Conservation (phyloP, 2,888 invertebrate genomes). For the Lathronympha strigana region DNA sequence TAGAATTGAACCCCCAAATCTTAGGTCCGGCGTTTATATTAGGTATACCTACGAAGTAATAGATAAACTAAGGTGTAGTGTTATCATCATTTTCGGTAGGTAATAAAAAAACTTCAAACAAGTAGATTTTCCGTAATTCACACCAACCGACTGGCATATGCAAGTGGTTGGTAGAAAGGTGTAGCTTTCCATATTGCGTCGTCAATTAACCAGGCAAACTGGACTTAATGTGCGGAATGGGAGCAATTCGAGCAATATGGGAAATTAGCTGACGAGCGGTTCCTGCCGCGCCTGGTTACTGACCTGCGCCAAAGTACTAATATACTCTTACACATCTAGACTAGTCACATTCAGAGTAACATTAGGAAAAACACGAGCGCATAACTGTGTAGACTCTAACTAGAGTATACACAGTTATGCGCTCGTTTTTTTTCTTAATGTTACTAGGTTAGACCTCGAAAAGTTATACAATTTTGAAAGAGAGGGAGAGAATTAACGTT, state of each 20-base stretch:
- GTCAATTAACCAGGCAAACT: slow-evolving; percentile 38
- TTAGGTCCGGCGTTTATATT: too few species aligned
- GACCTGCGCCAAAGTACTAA: slow-evolving; percentile 11
- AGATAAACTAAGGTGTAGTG: too few species aligned
- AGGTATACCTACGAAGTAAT: too few species aligned
- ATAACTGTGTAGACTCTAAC: too few species aligned
- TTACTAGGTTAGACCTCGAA: not conserved
- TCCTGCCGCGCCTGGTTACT: slow-evolving; percentile 14
- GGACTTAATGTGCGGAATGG: slow-evolving; percentile 31
- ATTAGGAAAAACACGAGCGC: too few species aligned
- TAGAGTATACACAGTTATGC: too few species aligned
- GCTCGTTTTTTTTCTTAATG: too few species aligned
- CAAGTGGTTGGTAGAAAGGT: slow-evolving; percentile 10
- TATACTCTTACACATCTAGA: not conserved
- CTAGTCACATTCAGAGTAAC: too few species aligned
- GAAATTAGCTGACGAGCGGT: slow-evolving; percentile 11
- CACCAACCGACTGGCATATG: not conserved
- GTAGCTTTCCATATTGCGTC: slow-evolving; percentile 26
- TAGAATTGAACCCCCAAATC: too few species aligned
- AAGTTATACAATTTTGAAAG: not conserved
- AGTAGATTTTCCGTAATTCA: not conserved
- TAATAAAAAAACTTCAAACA: too few species aligned
- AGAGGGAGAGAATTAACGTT: not conserved
- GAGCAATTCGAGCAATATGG: slow-evolving; percentile 36
- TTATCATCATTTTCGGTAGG: too few species aligned